Evolutionary conservation across 2,888 invertebrate species (phyloP).

Genomic region (Chymomyza caudatula): DNA sequence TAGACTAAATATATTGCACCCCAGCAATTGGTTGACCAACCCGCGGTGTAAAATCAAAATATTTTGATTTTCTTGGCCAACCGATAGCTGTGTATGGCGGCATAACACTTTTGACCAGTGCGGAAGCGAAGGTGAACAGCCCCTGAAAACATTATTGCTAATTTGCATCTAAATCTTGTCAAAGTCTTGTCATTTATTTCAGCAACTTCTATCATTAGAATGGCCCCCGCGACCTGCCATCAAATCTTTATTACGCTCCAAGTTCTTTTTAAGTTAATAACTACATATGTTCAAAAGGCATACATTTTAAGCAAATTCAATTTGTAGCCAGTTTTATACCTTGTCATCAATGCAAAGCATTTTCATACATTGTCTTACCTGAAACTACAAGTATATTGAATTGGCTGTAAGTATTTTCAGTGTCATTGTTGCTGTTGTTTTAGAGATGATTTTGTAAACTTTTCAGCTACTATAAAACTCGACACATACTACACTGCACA

Average conservation of each 20-base stretch:
- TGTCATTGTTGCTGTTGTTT: not conserved
- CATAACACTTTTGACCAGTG: no score
- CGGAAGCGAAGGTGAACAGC: no score
- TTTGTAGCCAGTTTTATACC: not conserved
- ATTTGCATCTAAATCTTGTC: no score
- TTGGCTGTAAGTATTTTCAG: not conserved
- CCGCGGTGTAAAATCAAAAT: no score
- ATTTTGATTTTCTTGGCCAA: no score
- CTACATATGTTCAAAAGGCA: not conserved
- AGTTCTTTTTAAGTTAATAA: not conserved
- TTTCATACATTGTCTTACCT: not conserved
- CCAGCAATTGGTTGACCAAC: no score
- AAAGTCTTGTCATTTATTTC: no score
- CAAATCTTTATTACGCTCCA: not conserved
- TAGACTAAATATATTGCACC: no score
- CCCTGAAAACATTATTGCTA: no score
- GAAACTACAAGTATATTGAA: not conserved
- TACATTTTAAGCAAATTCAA: not conserved
- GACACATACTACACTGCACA: slow-evolving; percentile 8
- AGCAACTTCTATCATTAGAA: no score
- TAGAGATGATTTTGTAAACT: not conserved
- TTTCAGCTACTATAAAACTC: slow-evolving; percentile 11
- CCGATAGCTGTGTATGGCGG: no score
- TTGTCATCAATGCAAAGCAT: not conserved
- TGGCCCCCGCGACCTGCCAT: no score